Evolutionary conservation across 2,113 vertebrate species (phyloP).

Genomic region (Pundamilia nyererei): DNA sequence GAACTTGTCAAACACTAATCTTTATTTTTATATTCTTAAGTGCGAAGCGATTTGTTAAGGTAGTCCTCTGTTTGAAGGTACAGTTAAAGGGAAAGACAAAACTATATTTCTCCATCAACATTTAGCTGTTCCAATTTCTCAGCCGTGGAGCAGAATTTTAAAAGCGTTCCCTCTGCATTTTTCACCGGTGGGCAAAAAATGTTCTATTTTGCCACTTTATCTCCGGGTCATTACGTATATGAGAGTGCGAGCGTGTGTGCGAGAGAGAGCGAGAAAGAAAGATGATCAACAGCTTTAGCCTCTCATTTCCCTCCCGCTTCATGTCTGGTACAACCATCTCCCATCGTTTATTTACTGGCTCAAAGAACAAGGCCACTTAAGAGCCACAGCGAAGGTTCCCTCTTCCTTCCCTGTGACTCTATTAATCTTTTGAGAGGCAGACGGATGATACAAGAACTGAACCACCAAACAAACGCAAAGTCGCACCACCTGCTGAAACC

Average conservation of each 20-base stretch:
- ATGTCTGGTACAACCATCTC: slow-evolving; percentile 69
- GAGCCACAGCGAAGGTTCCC: slow-evolving; percentile 43
- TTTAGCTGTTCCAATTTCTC: slow-evolving; percentile 77
- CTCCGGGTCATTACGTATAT: slow-evolving; percentile 80
- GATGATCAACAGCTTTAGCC: slow-evolving; percentile 73
- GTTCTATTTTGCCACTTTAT: slow-evolving; percentile 77
- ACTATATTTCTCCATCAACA: slow-evolving; percentile 71
- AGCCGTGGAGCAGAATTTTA: slow-evolving; percentile 66
- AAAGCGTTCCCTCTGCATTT: slow-evolving; percentile 70
- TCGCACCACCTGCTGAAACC: slow-evolving; percentile 51
- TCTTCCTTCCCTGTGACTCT: slow-evolving; percentile 44
- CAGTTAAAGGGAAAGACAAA: background rate
- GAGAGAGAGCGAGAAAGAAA: slow-evolving; percentile 27
- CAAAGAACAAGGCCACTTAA: slow-evolving; percentile 74
- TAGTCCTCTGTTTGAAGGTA: slow-evolving; percentile 2
- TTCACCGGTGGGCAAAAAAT: slow-evolving; percentile 68
- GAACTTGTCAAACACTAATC: background rate
- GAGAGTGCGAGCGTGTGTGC: slow-evolving; percentile 46
- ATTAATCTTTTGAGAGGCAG: slow-evolving; percentile 66
- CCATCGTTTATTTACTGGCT: slow-evolving; percentile 81
- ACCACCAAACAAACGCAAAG: slow-evolving; percentile 38
- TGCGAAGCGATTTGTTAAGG: slow-evolving; percentile 48
- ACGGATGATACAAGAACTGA: slow-evolving; percentile 29
- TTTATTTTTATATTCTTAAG: slow-evolving; percentile 40
- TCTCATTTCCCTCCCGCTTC: slow-evolving; percentile 56